Evolutionary conservation across 2,797 vertebrate species (phyloP).

Genomic region (Pogonophryne albipinna): DNA sequence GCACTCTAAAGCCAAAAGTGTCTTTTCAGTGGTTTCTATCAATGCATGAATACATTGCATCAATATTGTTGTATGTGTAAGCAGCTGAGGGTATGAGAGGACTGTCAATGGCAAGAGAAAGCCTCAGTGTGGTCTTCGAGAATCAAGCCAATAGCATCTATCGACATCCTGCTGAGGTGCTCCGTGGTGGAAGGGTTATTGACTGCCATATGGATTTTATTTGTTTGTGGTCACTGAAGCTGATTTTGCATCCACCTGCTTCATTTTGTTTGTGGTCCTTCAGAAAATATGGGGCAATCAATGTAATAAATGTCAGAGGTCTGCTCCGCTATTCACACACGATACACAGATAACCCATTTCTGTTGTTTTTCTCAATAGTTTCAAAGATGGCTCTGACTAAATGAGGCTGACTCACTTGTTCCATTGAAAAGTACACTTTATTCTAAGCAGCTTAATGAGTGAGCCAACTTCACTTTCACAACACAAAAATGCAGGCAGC

Average conservation of each 20-base stretch:
- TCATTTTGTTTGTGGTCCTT: slow-evolving; percentile 1
- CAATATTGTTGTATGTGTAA: slow-evolving; percentile 47
- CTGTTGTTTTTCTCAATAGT: slow-evolving; percentile 18
- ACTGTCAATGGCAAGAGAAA: slow-evolving; percentile 34
- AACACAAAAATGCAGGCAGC: slow-evolving; percentile 22
- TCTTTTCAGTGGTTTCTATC: slow-evolving; percentile 28
- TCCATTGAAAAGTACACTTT: slow-evolving; percentile 25
- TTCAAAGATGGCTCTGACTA: slow-evolving; percentile 3
- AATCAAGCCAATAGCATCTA: background rate
- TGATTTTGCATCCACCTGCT: slow-evolving; percentile 12
- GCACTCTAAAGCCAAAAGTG: background rate
- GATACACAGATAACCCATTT: background rate
- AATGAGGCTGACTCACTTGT: slow-evolving; percentile 19
- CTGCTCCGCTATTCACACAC: background rate
- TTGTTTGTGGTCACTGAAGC: slow-evolving; percentile 1
- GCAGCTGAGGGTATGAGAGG: slow-evolving; percentile 53
- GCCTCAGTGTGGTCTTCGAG: slow-evolving; percentile 28
- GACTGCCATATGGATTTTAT: slow-evolving; percentile 14
- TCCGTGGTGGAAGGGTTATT: slow-evolving; percentile 13
- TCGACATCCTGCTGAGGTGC: slow-evolving; percentile 16
- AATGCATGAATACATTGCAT: slow-evolving; percentile 43
- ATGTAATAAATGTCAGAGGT: background rate
- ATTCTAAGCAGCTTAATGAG: slow-evolving; percentile 16
- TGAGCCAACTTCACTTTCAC: slow-evolving; percentile 21
- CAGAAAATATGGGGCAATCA: background rate